These are phyloP conservation scores for Pelagia noctiluca DNA, from an alignment of 30 jellyfish, hydroid and myxozoan genomes.

Conservation along the genomic window DNA sequence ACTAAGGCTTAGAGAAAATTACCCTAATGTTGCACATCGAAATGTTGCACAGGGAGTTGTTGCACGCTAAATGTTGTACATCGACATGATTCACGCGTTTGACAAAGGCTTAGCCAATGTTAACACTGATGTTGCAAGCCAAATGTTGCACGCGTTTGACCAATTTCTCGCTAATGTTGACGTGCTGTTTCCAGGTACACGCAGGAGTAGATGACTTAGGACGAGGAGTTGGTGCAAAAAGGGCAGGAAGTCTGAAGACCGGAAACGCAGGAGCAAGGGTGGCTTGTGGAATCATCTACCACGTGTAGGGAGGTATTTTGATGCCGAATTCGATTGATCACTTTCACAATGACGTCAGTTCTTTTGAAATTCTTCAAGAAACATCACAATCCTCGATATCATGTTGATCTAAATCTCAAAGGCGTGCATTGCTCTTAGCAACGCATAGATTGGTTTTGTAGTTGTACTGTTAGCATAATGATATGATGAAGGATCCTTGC, in stretches of 20 bases:
- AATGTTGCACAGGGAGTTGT: not conserved
- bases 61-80: not conserved
- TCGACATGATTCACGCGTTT: too few relatives aligned
- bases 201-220: constrained; percentile 64
- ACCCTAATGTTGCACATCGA: not conserved
- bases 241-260: constrained; percentile 69
- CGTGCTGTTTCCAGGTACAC: constrained; percentile 42
- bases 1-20: not conserved
- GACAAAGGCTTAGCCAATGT: not conserved
- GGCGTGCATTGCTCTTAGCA: too few relatives aligned
- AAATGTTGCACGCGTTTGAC: not conserved
- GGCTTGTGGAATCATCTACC: constrained; percentile 74
- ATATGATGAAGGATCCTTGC: too few relatives aligned
- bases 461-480: too few relatives aligned
- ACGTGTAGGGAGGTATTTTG: too few relatives aligned
- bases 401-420: too few relatives aligned
- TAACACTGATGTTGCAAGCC: not conserved
- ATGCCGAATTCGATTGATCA: too few relatives aligned
- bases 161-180: not conserved
- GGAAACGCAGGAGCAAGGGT: constrained; percentile 81
- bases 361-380: too few relatives aligned
- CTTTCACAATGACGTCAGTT: too few relatives aligned
- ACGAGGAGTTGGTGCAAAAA: constrained; percentile 43
- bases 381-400: too few relatives aligned
- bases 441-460: too few relatives aligned